Evolutionary conservation across 2,888 invertebrate species (phyloP), one percentile per base, ranked within the genome.

Genomic region (Sarcophaga variegata): DNA sequence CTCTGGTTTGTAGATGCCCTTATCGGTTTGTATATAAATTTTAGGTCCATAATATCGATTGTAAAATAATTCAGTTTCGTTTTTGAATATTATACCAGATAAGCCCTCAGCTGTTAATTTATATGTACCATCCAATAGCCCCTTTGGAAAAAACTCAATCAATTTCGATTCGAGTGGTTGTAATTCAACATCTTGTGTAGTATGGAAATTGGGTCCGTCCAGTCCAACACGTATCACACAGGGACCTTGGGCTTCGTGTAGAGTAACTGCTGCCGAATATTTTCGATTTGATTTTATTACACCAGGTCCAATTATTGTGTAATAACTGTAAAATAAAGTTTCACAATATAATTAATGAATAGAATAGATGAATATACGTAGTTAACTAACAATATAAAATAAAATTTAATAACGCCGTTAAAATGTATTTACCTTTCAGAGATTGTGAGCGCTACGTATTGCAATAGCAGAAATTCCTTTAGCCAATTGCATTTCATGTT

Each of bases 1-100:
- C 14, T 96, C 96, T 0, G 98, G 98, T 92, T 98, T 97, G 93
- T 98, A 99, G 88, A 98, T 49, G 49, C 4, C 49, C 14, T 49
- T 49, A 49, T 49, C 49, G 14, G 49, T 49, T 49, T 49, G 49
- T 96, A 98, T 95, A 91, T 98, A 97, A n/a, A 97, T 95, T 14
- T 97, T 97, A 8, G 90, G 88, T 74, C 89, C 89, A 91, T 98
- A 97, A 88, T 96, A 37, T 37, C 37, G 37, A 37, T 96, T 97
- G 71, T 95, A 94, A 72, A 98, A 25, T 25, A 64, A 92, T 11
- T 95, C 94, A 3, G 96, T 96, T 17, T 96, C 95, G 88, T 97
- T 96, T 67, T 95, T 94, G 92, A 98, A 98, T 85, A 95, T 94
- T 22, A 97, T 94, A 3, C 97, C 97, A 10, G 96, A 95, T 45